Evolutionary conservation across 2,888 invertebrate species (phyloP), one percentile per base, ranked within the genome.

Genomic region (Phengaris arion): DNA sequence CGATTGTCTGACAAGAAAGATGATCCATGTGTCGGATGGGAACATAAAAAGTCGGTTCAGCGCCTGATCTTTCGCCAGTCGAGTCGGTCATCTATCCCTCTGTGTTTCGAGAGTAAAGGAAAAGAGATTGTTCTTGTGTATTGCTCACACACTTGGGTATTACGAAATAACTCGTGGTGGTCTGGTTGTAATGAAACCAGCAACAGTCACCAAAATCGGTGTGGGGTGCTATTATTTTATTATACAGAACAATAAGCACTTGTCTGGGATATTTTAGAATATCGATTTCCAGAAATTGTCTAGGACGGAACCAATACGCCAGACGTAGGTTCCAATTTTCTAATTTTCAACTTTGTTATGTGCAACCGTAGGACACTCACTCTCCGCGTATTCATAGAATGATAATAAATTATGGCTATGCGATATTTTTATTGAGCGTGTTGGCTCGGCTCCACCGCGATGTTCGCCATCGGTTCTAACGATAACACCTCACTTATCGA

Each of bases 351-450:
- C 82, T 87, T 88, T 89, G 91, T 91, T 90, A 92, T 88, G 89
- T 93, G 92, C 92, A 92, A 90, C 87, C 87, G 87, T 89, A 86
- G 82, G 86, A 84, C 86, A 83, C 86, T 89, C 90, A 86, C 85
- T 86, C 82, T 82, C 77, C 83, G 88, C 86, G 85, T 84, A 91
- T 89, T 86, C 86, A 89, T 88, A 90, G 89, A 92, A 90, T 90
- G 87, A 87, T 89, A 88, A 93, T 92, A 92, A 93, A 90, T 93
- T 92, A 91, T 88, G 87, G 84, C 59, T 75, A 75, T 75, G 87
- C 84, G 90, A 89, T 92, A 93, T 93, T 93, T 92, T 91, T 89
- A 89, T 89, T 86, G 85, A 84, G 83, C 84, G 86, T 85, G 82
- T 92, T 93, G 93, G 93, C 93, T 89, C 86, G 77, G 80, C 84